phyloP scores from a whole-genome alignment of 2,113 vertebrate species.

The Larimichthys crocea region DNA sequence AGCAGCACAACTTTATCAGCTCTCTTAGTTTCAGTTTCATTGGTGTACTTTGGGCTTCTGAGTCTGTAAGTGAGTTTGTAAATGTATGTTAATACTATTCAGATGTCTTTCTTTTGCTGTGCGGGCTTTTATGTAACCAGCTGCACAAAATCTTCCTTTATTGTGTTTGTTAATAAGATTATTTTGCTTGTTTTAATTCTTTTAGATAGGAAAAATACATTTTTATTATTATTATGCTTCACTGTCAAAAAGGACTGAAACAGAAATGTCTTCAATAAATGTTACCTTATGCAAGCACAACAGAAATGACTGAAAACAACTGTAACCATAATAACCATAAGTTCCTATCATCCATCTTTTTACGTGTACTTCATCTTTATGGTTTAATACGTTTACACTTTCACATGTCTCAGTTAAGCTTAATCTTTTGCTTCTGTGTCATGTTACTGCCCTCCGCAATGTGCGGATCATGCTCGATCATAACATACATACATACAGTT shows the following conservation, averaged over 20 bases:
- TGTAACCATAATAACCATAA: not conserved
- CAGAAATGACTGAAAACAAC: not conserved
- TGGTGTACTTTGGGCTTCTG: not conserved
- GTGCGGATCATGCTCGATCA: too few species aligned
- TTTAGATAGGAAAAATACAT: constrained; percentile 14
- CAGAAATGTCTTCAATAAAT: not conserved
- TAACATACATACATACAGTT: too few species aligned
- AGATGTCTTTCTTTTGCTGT: not conserved
- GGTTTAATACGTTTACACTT: too few species aligned
- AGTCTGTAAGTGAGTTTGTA: not conserved
- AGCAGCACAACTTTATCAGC: not conserved
- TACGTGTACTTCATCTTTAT: too few species aligned
- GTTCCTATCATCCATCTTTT: not conserved
- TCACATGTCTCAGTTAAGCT: not conserved
- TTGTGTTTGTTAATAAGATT: constrained; percentile 9
- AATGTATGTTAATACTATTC: not conserved
- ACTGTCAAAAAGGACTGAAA: not conserved
- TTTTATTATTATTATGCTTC: not conserved
- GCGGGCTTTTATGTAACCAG: not conserved
- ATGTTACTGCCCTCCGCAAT: too few species aligned
- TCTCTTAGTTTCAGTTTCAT: constrained; percentile 15
- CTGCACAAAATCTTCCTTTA: not conserved
- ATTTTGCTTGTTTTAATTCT: not conserved
- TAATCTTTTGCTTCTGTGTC: not conserved
- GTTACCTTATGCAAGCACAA: not conserved